Evolutionary conservation across 2,113 vertebrate species (phyloP), one percentile per base, ranked within the genome.

Genomic region (Genyomyrus donnyi): DNA sequence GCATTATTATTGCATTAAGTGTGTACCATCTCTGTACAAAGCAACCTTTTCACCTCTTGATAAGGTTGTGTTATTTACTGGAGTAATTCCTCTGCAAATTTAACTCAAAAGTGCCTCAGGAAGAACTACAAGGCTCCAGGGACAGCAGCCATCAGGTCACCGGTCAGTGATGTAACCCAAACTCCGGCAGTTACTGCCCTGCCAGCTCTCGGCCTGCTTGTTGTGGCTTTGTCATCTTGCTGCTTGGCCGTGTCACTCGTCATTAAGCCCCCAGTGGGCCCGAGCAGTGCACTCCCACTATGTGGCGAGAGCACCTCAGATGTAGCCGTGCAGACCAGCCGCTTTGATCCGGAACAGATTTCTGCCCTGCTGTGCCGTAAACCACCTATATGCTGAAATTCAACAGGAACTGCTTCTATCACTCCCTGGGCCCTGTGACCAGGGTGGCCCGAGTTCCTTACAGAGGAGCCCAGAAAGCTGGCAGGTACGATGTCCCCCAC

Each of bases 351-450:
- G 5, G 19, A 42, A 24, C 87, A n/a, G 35, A 31, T 9, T 45
- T 88, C 66, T 87, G 27, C 45, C 87, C 19, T 77, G 53, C 49
- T 87, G 84, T 85, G 50, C 80, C 53, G 53, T 87, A 90, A 89
- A 86, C 87, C 53, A 87, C 93, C 62, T 31, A 96, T 96, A 97
- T 97, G 97, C 97, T 98, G 97, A 97, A 97, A 96, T 96, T 93
- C 97, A 96, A 98, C 98, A 99, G 98, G 98, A 98, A 96, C 96
- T 98, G 98, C 95, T 98, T 99, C 96, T 99, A 99, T 97, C 98
- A 98, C 96, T 99, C 98, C 96, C 97, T 99, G 96, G 97, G 98
- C 92, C 97, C 98, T 94, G 96, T 98, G 96, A 98, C 97, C 97
- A 97, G 98, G 95, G 96, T 98, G 96, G 96, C 97, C 96, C 97